phyloP scores from a whole-genome alignment of 2,888 invertebrate species.

The Stegana nigrithorax region DNA sequence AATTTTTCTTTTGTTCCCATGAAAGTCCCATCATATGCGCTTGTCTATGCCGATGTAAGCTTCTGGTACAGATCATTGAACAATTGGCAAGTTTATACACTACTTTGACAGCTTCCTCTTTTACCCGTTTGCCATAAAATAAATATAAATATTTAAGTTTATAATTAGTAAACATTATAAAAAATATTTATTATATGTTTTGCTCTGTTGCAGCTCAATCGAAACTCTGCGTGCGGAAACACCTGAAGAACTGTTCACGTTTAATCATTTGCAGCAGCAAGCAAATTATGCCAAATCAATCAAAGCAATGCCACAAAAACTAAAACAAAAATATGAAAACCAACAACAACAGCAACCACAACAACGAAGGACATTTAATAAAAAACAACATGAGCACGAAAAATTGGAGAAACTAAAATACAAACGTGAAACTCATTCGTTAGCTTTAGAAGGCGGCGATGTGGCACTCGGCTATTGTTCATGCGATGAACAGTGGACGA shows the following conservation, averaged over 20 bases:
- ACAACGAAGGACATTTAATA: slow-evolving; percentile 14
- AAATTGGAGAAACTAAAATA: slow-evolving; percentile 51
- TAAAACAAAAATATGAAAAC: slow-evolving; percentile 31
- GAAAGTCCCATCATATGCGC: too few relatives aligned
- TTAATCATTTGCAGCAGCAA: slow-evolving; percentile 31
- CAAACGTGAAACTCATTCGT: slow-evolving; percentile 55
- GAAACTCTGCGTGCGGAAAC: slow-evolving; percentile 54
- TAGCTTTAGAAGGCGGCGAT: slow-evolving; percentile 62
- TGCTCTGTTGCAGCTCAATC: slow-evolving; percentile 50
- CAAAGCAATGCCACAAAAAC: slow-evolving; percentile 44
- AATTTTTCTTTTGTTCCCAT: too few relatives aligned
- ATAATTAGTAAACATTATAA: too few relatives aligned
- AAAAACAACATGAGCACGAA: too few relatives aligned
- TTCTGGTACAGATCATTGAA: too few relatives aligned
- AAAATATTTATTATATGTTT: too few relatives aligned
- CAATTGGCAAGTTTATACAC: too few relatives aligned
- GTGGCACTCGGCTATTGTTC: slow-evolving; percentile 63
- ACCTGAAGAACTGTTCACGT: slow-evolving; percentile 49
- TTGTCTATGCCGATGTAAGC: too few relatives aligned
- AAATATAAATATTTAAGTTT: slow-evolving; percentile 35
- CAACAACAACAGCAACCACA: slow-evolving; percentile 27
- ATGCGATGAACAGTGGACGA: slow-evolving; percentile 62
- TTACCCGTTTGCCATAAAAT: slow-evolving; percentile 28
- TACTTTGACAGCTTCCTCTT: not conserved
- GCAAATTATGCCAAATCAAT: slow-evolving; percentile 35